A percentile compares a stretch with the other conserved stretches of the same genome.
These are phyloP conservation scores for Ibidorhyncha struthersii DNA, from an alignment of 2,113 vertebrate genomes.

Conservation along the genomic window DNA sequence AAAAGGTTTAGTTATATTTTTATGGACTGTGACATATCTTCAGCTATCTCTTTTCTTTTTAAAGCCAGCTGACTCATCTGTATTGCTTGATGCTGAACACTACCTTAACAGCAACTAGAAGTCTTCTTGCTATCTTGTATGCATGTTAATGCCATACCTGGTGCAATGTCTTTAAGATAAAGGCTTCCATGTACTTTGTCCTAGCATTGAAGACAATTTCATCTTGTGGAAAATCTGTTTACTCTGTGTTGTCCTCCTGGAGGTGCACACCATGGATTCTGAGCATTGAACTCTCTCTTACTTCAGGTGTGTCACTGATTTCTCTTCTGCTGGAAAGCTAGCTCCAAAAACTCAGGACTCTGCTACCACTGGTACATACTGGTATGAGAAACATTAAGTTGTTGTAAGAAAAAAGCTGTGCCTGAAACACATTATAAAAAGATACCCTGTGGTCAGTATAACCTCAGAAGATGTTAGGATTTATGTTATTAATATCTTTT, in stretches of 20 bases:
- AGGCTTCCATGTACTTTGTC: not conserved
- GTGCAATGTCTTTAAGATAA: not conserved
- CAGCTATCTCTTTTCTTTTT: not conserved
- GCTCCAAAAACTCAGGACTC: not conserved
- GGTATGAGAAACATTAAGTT: not conserved
- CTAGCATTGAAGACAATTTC: not conserved
- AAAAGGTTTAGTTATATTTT: not conserved
- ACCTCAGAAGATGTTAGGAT: not conserved
- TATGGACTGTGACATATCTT: not conserved
- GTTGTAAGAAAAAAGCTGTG: not conserved
- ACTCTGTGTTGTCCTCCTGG: fast-evolving
- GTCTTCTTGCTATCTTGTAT: not conserved
- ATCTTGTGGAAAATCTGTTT: not conserved
- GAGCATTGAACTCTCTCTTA: not conserved
- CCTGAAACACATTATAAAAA: not conserved
- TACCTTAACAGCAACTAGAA: not conserved
- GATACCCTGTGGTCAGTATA: not conserved
- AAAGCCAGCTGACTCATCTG: not conserved
- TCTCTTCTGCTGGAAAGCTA: not conserved
- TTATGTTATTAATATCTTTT: not conserved
- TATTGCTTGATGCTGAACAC: not conserved
- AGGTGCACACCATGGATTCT: not conserved
- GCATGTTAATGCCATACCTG: not conserved
- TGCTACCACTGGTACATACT: fast-evolving
- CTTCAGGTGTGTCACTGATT: not conserved